A percentile compares a stretch with the other conserved stretches of the same genome.
Evolutionary conservation across 2,797 vertebrate genomes (phyloP).

Genomic region (Sebastes baramenuke): DNA sequence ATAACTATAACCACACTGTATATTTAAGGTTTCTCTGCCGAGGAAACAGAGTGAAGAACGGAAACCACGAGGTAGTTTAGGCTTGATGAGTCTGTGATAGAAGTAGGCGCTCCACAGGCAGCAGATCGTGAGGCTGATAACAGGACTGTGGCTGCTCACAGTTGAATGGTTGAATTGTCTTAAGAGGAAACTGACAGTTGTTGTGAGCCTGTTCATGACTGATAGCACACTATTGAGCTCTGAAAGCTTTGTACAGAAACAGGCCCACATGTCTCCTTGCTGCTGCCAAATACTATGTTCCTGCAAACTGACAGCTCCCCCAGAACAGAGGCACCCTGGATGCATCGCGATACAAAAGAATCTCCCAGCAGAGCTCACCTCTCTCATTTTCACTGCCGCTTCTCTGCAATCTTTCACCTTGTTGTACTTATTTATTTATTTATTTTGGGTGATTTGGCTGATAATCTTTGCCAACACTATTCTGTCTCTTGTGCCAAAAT

Average conservation of each 20-base stretch:
- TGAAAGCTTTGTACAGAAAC: conserved; percentile 17
- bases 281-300: conserved; percentile 23
- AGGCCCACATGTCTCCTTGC: background rate
- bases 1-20: background rate
- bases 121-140: background rate
- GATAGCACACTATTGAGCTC: conserved; percentile 6
- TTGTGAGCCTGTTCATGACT: conserved; percentile 24
- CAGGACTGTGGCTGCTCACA: background rate
- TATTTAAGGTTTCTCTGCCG: no score
- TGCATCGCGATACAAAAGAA: background rate
- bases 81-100: background rate
- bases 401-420: background rate
- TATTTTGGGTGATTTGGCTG: background rate
- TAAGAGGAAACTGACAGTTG: conserved; percentile 22
- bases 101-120: background rate
- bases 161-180: background rate
- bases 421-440: background rate
- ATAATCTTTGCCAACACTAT: background rate
- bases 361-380: background rate
- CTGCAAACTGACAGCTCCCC: conserved; percentile 23
- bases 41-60: background rate
- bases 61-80: background rate
- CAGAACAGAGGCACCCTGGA: conserved; percentile 2
- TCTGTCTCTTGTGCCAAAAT: background rate
- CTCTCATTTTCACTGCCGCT: background rate